Evolutionary conservation across 2,888 invertebrate species (phyloP).

Genomic region (Caenorhabditis sinica): DNA sequence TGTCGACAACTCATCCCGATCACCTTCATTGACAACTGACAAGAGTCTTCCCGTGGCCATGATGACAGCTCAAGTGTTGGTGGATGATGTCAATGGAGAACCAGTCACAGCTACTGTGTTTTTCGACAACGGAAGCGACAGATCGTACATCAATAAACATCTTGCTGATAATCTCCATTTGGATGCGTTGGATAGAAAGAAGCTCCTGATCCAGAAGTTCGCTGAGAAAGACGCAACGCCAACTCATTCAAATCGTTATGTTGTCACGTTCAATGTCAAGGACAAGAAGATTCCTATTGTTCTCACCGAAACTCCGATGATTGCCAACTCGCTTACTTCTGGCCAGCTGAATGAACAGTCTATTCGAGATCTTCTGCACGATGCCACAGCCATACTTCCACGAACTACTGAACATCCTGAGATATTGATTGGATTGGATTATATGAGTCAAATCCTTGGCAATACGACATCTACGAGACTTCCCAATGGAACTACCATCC

Average conservation of each 20-base stretch:
- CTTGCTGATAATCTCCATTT: constrained; percentile 11
- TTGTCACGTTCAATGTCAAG: neutral
- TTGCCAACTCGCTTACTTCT: constrained; percentile 3
- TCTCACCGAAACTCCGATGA: neutral
- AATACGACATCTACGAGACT: neutral
- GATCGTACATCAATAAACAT: neutral
- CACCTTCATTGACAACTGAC: neutral
- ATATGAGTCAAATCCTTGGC: constrained; percentile 20
- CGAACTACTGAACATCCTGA: neutral
- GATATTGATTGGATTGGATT: constrained; percentile 47
- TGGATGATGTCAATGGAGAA: too few relatives aligned
- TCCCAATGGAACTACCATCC: constrained; percentile 18
- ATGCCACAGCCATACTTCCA: neutral
- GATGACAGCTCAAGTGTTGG: constrained; percentile 18
- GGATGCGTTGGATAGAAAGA: neutral
- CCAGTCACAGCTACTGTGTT: too few relatives aligned
- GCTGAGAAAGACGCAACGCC: neutral
- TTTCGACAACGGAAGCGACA: too few relatives aligned
- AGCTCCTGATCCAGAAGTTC: constrained; percentile 3
- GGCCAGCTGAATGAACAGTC: neutral
- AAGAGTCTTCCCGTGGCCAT: constrained; percentile 15
- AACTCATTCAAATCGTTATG: neutral
- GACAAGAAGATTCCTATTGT: constrained; percentile 4
- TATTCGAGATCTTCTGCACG: neutral
- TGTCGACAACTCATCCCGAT: neutral